Conservation (phyloP, 2,113 vertebrate genomes). For the Chaenogobius annularis region DNA sequence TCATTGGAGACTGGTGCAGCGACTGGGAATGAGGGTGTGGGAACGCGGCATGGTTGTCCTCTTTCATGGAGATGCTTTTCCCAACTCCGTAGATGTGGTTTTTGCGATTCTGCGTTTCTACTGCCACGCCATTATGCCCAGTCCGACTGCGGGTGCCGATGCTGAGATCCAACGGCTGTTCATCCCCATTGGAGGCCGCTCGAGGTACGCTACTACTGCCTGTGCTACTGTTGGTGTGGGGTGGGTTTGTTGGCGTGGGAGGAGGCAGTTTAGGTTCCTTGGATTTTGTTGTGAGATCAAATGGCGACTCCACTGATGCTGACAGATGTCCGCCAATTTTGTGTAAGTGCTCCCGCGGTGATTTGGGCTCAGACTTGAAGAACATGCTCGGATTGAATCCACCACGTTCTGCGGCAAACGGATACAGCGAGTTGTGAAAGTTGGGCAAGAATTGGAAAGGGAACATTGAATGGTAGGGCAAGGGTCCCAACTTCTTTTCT, state of each 20-base stretch:
- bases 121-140: conserved; percentile 84
- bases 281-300: conserved; percentile 95
- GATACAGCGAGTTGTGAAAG: conserved; percentile 93
- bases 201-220: conserved; percentile 60
- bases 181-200: conserved; percentile 76
- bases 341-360: conserved; percentile 88
- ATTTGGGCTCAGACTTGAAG: conserved; percentile 96
- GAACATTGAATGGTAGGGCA: conserved; percentile 96
- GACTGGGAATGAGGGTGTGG: conserved; percentile 82
- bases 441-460: conserved; percentile 96
- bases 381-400: conserved; percentile 88
- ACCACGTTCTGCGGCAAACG: conserved; percentile 84
- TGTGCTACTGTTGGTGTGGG: conserved; percentile 64
- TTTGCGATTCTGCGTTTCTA: conserved; percentile 82
- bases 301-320: conserved; percentile 86
- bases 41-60: conserved; percentile 79
- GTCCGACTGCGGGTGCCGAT: conserved; percentile 89
- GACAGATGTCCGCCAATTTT: conserved; percentile 73
- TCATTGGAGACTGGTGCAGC: conserved; percentile 82
- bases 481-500: conserved; percentile 93
- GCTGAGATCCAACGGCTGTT: conserved; percentile 96
- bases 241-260: conserved; percentile 72
- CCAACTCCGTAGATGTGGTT: conserved; percentile 87
- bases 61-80: conserved; percentile 75
- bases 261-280: conserved; percentile 86